Conservation (phyloP, 1,140 invertebrate genomes). For the Drosophila rhopaloa region DNA sequence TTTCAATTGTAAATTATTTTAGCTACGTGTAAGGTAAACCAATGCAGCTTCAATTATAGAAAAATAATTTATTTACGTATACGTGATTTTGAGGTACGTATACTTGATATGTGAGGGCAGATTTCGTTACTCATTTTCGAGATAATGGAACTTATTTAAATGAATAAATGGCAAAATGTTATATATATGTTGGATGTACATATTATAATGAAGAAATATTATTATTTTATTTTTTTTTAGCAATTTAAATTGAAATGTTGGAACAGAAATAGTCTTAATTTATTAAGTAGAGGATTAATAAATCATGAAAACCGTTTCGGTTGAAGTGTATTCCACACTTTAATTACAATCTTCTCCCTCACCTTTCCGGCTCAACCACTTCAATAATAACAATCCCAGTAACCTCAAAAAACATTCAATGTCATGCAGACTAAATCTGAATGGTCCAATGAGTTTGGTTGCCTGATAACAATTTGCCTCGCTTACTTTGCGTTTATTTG, state of each 20-base stretch:
- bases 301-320: background rate
- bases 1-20: too few species aligned
- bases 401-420: constrained; percentile 39
- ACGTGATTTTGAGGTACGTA: too few species aligned
- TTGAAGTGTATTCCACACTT: too few species aligned
- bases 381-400: constrained; percentile 3
- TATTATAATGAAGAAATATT: too few species aligned
- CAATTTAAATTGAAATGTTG: background rate
- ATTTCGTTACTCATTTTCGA: too few species aligned
- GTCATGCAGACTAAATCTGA: constrained; percentile 26
- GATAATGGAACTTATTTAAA: background rate
- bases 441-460: constrained; percentile 28
- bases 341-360: background rate
- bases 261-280: background rate
- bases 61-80: too few species aligned
- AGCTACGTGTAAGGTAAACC: too few species aligned
- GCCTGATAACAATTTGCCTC: constrained; percentile 30
- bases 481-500: constrained; percentile 30
- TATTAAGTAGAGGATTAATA: background rate
- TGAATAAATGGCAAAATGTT: too few species aligned
- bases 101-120: too few species aligned
- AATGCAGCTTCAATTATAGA: too few species aligned
- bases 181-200: too few species aligned
- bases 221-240: too few species aligned
- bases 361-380: background rate